phyloP scores from a whole-genome alignment of 2,888 invertebrate species.

The Drosophila bunnanda region DNA sequence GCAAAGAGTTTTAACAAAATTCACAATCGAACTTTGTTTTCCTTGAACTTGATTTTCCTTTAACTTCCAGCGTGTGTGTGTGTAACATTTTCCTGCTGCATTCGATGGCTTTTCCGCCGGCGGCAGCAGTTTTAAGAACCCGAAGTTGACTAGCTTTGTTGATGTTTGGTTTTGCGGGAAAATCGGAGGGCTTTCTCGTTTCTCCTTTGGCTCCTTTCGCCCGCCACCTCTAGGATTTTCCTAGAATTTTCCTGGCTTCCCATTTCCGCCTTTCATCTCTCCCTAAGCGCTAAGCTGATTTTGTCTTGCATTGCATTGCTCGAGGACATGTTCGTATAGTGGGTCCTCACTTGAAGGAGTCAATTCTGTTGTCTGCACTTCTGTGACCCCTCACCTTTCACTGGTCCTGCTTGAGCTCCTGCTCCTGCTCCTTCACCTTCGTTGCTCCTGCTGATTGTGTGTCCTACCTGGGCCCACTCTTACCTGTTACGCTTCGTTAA shows the following conservation, averaged over 20 bases:
- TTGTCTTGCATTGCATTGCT: constrained; percentile 43
- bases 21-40: constrained; percentile 23
- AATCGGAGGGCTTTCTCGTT: constrained; percentile 1
- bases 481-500: constrained; percentile 78
- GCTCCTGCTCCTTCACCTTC: constrained; percentile 1
- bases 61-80: not conserved
- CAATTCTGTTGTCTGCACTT: constrained; percentile 44
- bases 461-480: constrained; percentile 25
- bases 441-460: not conserved
- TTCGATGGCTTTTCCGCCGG: constrained; percentile 29
- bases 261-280: constrained; percentile 30
- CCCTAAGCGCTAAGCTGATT: constrained; percentile 36
- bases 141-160: constrained; percentile 35
- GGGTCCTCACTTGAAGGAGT: constrained; percentile 33
- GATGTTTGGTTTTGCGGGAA: constrained; percentile 39
- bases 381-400: constrained; percentile 1
- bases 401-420: not conserved
- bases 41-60: constrained; percentile 30
- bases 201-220: not conserved
- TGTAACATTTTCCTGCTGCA: constrained; percentile 22
- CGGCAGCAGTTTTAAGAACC: not conserved
- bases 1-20: constrained; percentile 11
- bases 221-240: not conserved
- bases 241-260: constrained; percentile 6
- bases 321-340: constrained; percentile 34